Percentiles rank a stretch among this genome's conserved stretches.
These are phyloP conservation scores for Hofmannophila pseudospretella DNA, from an alignment of 2,888 invertebrate genomes.

Conservation along the genomic window DNA sequence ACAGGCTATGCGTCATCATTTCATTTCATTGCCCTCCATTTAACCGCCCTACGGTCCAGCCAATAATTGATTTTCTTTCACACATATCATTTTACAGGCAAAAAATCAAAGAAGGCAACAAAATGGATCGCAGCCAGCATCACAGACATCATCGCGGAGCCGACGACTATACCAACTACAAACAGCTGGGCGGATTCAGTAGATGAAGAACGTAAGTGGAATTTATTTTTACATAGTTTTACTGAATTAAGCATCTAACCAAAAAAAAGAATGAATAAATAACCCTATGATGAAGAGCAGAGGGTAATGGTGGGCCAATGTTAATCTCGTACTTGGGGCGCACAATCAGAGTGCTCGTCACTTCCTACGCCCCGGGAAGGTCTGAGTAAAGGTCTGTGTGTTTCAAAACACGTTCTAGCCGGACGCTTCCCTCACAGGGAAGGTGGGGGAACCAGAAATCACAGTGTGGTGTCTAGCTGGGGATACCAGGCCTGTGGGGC, in stretches of 20 bases:
- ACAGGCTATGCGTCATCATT: constrained; percentile 63
- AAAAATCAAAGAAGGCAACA: constrained; percentile 89
- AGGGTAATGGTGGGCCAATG: constrained; percentile 79
- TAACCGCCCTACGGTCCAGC: constrained; percentile 18
- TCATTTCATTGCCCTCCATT: constrained; percentile 44
- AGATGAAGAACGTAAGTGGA: constrained; percentile 85
- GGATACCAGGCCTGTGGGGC: constrained; percentile 69
- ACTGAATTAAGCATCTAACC: neutral
- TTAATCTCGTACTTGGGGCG: constrained; percentile 87
- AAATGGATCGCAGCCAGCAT: constrained; percentile 90
- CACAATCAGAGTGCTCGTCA: constrained; percentile 81
- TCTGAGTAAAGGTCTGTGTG: constrained; percentile 83
- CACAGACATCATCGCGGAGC: constrained; percentile 88
- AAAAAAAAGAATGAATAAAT: too few relatives aligned
- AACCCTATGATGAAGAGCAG: constrained; percentile 62
- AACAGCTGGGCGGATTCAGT: constrained; percentile 90
- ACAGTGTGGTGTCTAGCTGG: constrained; percentile 64
- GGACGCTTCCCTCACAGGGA: constrained; percentile 81
- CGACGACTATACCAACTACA: constrained; percentile 77
- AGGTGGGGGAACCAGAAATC: constrained; percentile 87
- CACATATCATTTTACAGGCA: constrained; percentile 74
- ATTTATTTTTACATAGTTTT: constrained; percentile 3
- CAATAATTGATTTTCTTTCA: constrained; percentile 17
- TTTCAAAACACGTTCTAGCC: constrained; percentile 80
- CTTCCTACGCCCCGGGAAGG: constrained; percentile 84